Percentiles rank a stretch among this genome's conserved stretches.
These are phyloP conservation scores for Agrilus mali DNA, from an alignment of 2,888 invertebrate genomes.

Conservation along the genomic window DNA sequence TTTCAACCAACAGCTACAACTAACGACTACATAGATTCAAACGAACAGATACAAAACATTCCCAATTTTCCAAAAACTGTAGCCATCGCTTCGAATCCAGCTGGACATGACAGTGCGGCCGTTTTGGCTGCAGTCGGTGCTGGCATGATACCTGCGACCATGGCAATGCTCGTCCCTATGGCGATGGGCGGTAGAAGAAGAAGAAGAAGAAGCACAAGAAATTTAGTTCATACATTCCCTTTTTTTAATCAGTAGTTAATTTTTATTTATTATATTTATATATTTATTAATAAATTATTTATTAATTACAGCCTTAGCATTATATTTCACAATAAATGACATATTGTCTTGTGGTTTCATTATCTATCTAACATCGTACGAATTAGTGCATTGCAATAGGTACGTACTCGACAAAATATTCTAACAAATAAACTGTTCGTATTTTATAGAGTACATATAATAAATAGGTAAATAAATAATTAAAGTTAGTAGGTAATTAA, in stretches of 20 bases:
- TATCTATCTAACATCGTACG: slow-evolving; percentile 4
- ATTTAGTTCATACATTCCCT: too few relatives aligned
- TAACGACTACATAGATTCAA: too few relatives aligned
- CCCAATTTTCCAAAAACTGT: too few relatives aligned
- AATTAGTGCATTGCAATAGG: slow-evolving; percentile 3
- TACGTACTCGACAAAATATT: too few relatives aligned
- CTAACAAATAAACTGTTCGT: too few relatives aligned
- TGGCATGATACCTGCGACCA: slow-evolving; percentile 67
- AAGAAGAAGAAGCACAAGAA: slow-evolving; percentile 4
- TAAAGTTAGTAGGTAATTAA: too few relatives aligned
- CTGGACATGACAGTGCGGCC: slow-evolving; percentile 40
- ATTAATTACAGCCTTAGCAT: too few relatives aligned
- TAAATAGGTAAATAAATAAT: slow-evolving; percentile 13
- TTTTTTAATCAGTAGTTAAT: slow-evolving; percentile 6
- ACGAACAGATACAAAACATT: too few relatives aligned
- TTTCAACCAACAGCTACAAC: too few relatives aligned
- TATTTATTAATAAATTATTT: neutral
- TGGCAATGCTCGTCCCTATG: slow-evolving; percentile 71
- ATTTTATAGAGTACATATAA: too few relatives aligned
- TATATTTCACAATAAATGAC: too few relatives aligned
- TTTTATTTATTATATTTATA: slow-evolving; percentile 1
- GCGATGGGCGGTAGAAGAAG: slow-evolving; percentile 46
- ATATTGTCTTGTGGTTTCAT: neutral
- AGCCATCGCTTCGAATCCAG: too few relatives aligned
- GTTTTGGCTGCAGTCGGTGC: slow-evolving; percentile 63